Evolutionary conservation across 2,888 invertebrate genomes (phyloP).

Genomic region (Phalera bucephala): DNA sequence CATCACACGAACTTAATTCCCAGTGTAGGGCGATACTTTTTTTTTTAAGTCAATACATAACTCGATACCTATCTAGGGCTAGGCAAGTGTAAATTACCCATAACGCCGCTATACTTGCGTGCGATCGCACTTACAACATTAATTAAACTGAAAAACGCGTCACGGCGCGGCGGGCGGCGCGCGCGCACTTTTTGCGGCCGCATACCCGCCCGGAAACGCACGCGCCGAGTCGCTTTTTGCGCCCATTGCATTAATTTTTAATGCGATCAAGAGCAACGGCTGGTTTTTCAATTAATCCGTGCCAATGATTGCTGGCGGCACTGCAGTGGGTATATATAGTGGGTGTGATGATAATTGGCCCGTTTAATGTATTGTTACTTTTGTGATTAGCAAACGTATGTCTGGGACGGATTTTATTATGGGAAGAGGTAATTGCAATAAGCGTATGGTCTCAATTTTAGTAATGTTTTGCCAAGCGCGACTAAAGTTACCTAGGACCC

Average conservation of each 20-base stretch:
- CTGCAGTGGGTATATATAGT: background rate
- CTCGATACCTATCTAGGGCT: no score
- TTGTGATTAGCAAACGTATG: no score
- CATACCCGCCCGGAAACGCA: conserved; percentile 55
- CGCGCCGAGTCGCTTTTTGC: conserved; percentile 48
- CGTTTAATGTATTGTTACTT: background rate
- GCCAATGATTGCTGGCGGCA: conserved; percentile 2
- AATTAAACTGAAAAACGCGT: conserved; percentile 63
- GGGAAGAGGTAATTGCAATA: no score
- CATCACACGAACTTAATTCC: no score
- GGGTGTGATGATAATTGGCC: background rate
- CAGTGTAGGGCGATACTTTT: no score
- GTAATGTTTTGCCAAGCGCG: no score
- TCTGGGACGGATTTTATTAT: no score
- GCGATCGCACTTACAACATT: conserved; percentile 40
- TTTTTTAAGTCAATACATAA: no score
- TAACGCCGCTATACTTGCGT: conserved; percentile 37
- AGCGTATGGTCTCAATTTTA: no score
- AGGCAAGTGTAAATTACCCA: conserved; percentile 3
- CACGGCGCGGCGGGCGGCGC: conserved; percentile 47
- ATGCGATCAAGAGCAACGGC: conserved; percentile 56
- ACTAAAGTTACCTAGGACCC: no score
- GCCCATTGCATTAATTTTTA: conserved; percentile 55
- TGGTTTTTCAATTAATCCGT: conserved; percentile 43
- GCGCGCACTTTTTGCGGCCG: conserved; percentile 48